phyloP scores from a whole-genome alignment of 1,140 invertebrate genomes.

The Camponotus vicinus region DNA sequence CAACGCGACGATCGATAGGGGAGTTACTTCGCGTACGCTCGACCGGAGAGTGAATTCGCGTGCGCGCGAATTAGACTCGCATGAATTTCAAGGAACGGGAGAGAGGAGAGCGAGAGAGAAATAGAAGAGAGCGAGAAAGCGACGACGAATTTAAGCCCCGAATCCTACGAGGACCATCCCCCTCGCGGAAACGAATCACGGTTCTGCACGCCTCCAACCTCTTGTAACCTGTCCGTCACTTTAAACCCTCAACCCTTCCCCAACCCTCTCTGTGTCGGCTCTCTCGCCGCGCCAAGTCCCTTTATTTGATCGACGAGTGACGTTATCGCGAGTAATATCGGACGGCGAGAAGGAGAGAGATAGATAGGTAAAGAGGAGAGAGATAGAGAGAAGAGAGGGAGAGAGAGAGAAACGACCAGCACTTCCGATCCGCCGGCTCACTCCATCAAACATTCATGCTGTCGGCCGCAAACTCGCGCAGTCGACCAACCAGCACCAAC shows the following conservation, averaged over 20 bases:
- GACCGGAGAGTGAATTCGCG: constrained; percentile 40
- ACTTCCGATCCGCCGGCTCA: constrained; percentile 68
- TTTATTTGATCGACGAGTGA: constrained; percentile 74
- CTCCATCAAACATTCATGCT: constrained; percentile 76
- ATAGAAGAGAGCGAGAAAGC: constrained; percentile 1
- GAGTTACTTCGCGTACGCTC: constrained; percentile 50
- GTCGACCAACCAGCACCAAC: constrained; percentile 20
- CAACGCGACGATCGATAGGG: constrained; percentile 48
- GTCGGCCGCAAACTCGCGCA: constrained; percentile 66
- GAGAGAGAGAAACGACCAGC: constrained; percentile 36
- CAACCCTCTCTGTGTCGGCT: neutral
- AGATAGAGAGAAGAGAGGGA: constrained; percentile 9
- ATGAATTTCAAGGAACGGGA: constrained; percentile 53
- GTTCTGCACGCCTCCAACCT: constrained; percentile 3
- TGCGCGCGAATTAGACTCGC: constrained; percentile 56
- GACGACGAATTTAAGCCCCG: constrained; percentile 10
- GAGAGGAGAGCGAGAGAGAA: constrained; percentile 8
- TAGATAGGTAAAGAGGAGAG: neutral
- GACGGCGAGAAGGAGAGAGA: constrained; percentile 57
- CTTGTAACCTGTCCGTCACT: constrained; percentile 65
- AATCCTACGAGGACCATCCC: neutral
- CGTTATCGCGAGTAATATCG: constrained; percentile 74
- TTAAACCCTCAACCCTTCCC: constrained; percentile 17
- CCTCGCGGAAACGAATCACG: constrained; percentile 46
- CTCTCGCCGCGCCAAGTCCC: constrained; percentile 43